phyloP scores from a whole-genome alignment of 2,888 invertebrate species.

The Agonopterix heracliana region DNA sequence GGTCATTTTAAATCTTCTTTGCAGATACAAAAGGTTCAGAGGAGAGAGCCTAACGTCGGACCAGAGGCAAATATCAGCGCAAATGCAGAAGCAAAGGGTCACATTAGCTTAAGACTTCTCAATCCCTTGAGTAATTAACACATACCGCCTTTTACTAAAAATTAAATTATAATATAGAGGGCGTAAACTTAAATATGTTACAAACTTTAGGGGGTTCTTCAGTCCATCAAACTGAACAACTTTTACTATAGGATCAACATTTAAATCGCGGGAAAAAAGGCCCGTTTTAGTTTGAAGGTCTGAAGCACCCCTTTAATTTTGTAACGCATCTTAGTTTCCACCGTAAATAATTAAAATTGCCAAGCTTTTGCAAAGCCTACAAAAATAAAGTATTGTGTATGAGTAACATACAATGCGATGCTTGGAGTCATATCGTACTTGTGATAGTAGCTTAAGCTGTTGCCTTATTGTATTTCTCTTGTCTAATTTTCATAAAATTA shows the following conservation, averaged over 20 bases:
- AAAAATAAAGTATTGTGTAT: too few species aligned
- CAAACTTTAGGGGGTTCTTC: too few species aligned
- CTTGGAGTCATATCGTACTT: too few species aligned
- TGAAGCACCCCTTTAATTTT: too few species aligned
- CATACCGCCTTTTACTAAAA: neutral
- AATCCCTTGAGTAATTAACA: neutral
- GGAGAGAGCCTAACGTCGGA: slow-evolving; percentile 73
- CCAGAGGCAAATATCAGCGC: slow-evolving; percentile 56
- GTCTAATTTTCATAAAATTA: neutral
- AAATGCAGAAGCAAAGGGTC: slow-evolving; percentile 64
- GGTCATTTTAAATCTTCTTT: slow-evolving; percentile 19
- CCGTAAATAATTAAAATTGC: too few species aligned
- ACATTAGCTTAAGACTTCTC: slow-evolving; percentile 74
- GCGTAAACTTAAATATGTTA: neutral
- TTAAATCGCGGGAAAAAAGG: too few species aligned
- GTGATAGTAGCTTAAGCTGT: too few species aligned
- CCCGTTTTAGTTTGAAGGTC: too few species aligned
- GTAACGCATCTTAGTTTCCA: too few species aligned
- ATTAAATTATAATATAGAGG: neutral
- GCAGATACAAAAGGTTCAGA: slow-evolving; percentile 78
- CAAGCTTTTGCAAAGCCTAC: too few species aligned
- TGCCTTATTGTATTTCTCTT: neutral
- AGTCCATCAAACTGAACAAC: too few species aligned
- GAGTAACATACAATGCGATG: neutral
- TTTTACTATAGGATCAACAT: too few species aligned